Percentiles rank a stretch among this genome's conserved stretches.
These are phyloP conservation scores for Anseranas semipalmata DNA, from an alignment of 2,113 vertebrate genomes.

Conservation along the genomic window DNA sequence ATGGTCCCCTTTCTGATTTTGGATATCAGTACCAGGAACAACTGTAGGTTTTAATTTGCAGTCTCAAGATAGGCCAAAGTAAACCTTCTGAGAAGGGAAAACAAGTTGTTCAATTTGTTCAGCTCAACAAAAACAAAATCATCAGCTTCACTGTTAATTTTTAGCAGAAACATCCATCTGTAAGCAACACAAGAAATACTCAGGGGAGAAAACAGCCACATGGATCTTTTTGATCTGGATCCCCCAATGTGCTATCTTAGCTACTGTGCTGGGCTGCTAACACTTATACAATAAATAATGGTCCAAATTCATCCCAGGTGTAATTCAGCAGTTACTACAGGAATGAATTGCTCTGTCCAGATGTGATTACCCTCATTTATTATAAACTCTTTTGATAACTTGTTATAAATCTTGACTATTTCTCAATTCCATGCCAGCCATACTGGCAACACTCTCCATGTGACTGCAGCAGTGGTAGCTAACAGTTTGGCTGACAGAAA, in stretches of 20 bases:
- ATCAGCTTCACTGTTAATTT: slow-evolving; percentile 24
- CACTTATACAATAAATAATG: slow-evolving; percentile 27
- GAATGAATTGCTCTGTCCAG: neutral
- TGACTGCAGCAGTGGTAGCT: neutral
- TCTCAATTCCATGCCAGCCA: neutral
- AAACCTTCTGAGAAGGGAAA: slow-evolving; percentile 30
- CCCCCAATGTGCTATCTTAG: neutral
- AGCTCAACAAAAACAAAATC: slow-evolving; percentile 8
- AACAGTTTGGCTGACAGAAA: neutral
- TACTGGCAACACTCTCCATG: neutral
- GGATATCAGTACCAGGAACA: neutral
- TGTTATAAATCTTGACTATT: slow-evolving; percentile 9
- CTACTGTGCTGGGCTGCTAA: neutral
- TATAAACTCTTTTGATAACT: slow-evolving; percentile 28
- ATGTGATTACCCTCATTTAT: slow-evolving; percentile 2
- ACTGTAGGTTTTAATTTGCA: neutral
- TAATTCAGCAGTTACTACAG: neutral
- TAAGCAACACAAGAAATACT: neutral
- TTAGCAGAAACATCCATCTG: slow-evolving; percentile 12
- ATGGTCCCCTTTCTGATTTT: neutral
- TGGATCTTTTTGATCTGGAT: slow-evolving; percentile 4
- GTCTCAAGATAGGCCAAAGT: neutral
- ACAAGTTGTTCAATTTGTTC: slow-evolving; percentile 21
- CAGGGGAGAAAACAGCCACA: neutral
- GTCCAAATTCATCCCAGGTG: slow-evolving; percentile 31